These are phyloP conservation scores for Magallana gigas DNA, from an alignment of 1,140 invertebrate genomes.

Conservation along the genomic window DNA sequence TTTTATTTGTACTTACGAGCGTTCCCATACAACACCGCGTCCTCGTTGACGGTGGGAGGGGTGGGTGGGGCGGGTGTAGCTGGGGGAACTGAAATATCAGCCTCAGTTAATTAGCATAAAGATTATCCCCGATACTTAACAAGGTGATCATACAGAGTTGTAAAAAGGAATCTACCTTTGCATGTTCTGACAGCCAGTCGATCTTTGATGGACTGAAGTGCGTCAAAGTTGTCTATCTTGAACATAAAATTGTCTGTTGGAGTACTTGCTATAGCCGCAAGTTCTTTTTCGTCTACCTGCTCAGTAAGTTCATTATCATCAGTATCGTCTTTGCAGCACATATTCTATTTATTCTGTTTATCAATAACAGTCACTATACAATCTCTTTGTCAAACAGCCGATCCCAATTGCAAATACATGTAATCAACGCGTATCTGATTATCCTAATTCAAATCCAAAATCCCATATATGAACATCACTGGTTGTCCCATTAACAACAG, in stretches of 20 bases:
- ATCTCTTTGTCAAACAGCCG: neutral
- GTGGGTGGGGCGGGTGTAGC: slow-evolving; percentile 2
- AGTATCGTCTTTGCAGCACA: no score
- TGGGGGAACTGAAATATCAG: neutral
- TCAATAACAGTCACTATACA: no score
- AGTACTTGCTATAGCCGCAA: slow-evolving; percentile 44
- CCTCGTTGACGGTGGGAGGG: neutral
- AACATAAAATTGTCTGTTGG: slow-evolving; percentile 42
- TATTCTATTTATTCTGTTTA: no score
- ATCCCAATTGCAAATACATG: neutral
- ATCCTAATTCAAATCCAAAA: neutral
- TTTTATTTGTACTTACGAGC: neutral
- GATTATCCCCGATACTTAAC: neutral
- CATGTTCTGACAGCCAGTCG: slow-evolving; percentile 40
- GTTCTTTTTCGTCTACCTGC: slow-evolving; percentile 42
- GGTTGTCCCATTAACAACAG: no score
- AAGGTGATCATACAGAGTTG: neutral
- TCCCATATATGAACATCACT: no score
- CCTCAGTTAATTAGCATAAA: no score
- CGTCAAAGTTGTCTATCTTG: slow-evolving; percentile 43
- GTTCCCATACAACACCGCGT: neutral
- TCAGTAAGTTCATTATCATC: no score
- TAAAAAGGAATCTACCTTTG: slow-evolving; percentile 25
- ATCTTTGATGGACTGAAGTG: slow-evolving; percentile 45
- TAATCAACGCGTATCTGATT: neutral